A percentile compares a stretch with the other conserved stretches of the same genome.
phyloP scores from a whole-genome alignment of 2,113 vertebrate species.

The Hassar affinis region DNA sequence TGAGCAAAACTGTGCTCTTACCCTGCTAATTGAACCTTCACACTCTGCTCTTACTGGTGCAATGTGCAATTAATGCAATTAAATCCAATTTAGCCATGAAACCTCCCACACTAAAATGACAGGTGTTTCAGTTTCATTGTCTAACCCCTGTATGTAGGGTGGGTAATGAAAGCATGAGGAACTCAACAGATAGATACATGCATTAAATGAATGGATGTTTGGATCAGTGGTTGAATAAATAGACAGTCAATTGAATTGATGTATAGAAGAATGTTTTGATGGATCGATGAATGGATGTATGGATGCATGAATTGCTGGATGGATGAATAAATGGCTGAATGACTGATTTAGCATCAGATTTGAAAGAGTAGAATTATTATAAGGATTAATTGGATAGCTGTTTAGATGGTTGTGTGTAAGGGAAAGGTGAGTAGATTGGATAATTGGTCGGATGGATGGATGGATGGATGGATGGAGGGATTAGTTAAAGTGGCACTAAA shows the following conservation, averaged over 20 bases:
- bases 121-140: too few species aligned
- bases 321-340: background rate
- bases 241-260: background rate
- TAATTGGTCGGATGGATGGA: background rate
- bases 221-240: background rate
- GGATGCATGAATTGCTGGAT: background rate
- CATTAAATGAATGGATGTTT: too few species aligned
- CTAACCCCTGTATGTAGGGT: too few species aligned
- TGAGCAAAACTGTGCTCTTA: too few species aligned
- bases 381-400: background rate
- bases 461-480: background rate
- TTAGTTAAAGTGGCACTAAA: background rate
- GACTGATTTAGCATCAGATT: background rate
- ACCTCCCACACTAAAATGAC: too few species aligned
- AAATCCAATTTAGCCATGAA: too few species aligned
- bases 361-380: background rate
- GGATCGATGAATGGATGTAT: background rate
- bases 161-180: too few species aligned
- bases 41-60: too few species aligned
- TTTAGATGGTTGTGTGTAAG: background rate
- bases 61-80: too few species aligned
- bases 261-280: background rate
- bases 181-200: too few species aligned
- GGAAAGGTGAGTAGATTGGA: background rate
- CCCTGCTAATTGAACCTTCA: too few species aligned